phyloP scores from a whole-genome alignment of 1,140 invertebrate species.

The Plectrocnemia conspersa region DNA sequence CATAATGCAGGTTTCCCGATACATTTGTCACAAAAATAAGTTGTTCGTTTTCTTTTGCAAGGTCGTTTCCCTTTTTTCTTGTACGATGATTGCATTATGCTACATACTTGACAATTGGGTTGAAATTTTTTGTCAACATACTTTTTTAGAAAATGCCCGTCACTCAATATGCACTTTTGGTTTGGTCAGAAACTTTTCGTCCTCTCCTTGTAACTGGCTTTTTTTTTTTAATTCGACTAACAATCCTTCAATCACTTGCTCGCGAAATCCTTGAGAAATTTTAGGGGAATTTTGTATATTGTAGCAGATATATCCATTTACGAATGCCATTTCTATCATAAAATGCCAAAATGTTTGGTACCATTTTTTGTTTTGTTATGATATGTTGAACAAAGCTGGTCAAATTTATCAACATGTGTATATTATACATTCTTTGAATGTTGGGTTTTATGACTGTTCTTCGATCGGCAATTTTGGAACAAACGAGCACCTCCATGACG shows the following conservation, averaged over 20 bases:
- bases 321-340: neutral
- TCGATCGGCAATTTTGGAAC: neutral
- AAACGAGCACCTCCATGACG: neutral
- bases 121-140: neutral
- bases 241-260: neutral
- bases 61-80: neutral
- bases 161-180: neutral
- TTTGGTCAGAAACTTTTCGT: neutral
- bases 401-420: constrained; percentile 25
- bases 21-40: neutral
- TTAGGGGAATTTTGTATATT: neutral
- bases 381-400: constrained; percentile 8
- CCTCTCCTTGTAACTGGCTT: neutral
- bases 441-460: constrained; percentile 3
- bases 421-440: constrained; percentile 22
- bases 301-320: constrained; percentile 1
- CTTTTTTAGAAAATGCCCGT: neutral
- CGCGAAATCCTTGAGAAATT: neutral
- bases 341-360: constrained; percentile 6
- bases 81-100: neutral
- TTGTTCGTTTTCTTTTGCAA: constrained; percentile 5
- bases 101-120: constrained; percentile 1
- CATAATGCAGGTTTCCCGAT: neutral
- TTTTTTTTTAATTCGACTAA: neutral
- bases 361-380: neutral